phyloP scores from a whole-genome alignment of 2,797 vertebrate species.

The Echiichthys vipera region DNA sequence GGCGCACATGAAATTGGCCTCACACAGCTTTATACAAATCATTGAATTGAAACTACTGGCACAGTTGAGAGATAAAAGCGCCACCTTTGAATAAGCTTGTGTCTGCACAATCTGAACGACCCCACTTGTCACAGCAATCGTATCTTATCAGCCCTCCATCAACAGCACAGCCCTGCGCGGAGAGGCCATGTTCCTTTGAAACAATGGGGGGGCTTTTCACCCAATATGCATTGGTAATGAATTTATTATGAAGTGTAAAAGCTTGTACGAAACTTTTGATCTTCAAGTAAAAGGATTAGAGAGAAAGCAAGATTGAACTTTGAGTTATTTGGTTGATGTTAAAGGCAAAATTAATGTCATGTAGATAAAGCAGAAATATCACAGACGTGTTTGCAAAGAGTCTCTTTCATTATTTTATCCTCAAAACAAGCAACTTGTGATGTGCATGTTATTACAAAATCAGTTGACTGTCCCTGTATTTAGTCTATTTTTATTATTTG shows the following conservation, averaged over 20 bases:
- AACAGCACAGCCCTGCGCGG: constrained; percentile 30
- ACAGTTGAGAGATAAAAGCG: constrained; percentile 28
- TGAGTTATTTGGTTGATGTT: constrained; percentile 22
- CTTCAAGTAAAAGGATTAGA: constrained; percentile 25
- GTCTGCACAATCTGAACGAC: constrained; percentile 50
- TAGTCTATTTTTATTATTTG: constrained; percentile 35
- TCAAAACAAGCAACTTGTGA: not conserved
- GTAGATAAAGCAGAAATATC: constrained; percentile 18
- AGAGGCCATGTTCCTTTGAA: constrained; percentile 19
- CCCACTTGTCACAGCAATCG: constrained; percentile 45
- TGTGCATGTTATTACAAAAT: constrained; percentile 31
- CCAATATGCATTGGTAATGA: constrained; percentile 26
- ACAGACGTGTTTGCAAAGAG: not conserved
- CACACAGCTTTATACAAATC: constrained; percentile 27
- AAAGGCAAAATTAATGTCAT: constrained; percentile 16
- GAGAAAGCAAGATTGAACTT: constrained; percentile 13
- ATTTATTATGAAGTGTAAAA: constrained; percentile 45
- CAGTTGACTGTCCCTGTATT: constrained; percentile 26
- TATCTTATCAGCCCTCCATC: constrained; percentile 54
- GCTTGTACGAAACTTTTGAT: constrained; percentile 36
- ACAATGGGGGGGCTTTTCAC: constrained; percentile 45
- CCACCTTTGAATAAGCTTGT: constrained; percentile 39
- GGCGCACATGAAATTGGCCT: constrained; percentile 33
- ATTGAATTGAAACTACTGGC: constrained; percentile 38
- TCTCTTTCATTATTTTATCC: not conserved